Percentiles rank a stretch among this genome's conserved stretches.
phyloP scores from a whole-genome alignment of 2,113 vertebrate genomes.

The Turdus rufiventris region DNA sequence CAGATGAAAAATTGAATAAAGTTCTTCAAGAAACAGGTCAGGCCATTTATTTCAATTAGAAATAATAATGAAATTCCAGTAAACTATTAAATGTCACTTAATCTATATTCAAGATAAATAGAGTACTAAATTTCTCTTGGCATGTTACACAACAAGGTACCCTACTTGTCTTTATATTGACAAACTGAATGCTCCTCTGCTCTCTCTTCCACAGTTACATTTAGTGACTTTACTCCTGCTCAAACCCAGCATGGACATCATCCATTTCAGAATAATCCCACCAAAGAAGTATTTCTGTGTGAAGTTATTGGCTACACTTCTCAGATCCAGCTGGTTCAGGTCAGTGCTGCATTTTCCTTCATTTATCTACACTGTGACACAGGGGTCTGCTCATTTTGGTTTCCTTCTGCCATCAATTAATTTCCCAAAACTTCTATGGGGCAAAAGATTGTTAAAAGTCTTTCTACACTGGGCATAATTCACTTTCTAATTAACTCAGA shows the following conservation, averaged over 20 bases:
- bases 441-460: background rate
- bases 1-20: constrained; percentile 37
- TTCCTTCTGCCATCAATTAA: background rate
- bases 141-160: constrained; percentile 5
- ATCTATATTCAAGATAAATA: constrained; percentile 61
- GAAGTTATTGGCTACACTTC: background rate
- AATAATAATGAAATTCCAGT: constrained; percentile 69
- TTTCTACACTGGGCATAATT: background rate
- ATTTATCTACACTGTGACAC: background rate
- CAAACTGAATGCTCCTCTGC: background rate
- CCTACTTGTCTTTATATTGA: constrained; percentile 41
- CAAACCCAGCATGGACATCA: background rate
- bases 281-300: background rate
- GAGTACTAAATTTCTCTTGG: constrained; percentile 53
- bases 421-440: background rate
- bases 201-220: background rate
- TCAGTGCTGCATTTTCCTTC: background rate
- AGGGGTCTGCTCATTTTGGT: background rate
- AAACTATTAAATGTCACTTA: constrained; percentile 73
- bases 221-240: background rate
- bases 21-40: constrained; percentile 39
- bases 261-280: background rate
- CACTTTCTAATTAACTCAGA: background rate
- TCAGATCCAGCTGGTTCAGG: background rate
- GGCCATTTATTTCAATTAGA: constrained; percentile 72